These are phyloP conservation scores for Epirrita christyi DNA, from an alignment of 2,888 invertebrate genomes.

Conservation along the genomic window DNA sequence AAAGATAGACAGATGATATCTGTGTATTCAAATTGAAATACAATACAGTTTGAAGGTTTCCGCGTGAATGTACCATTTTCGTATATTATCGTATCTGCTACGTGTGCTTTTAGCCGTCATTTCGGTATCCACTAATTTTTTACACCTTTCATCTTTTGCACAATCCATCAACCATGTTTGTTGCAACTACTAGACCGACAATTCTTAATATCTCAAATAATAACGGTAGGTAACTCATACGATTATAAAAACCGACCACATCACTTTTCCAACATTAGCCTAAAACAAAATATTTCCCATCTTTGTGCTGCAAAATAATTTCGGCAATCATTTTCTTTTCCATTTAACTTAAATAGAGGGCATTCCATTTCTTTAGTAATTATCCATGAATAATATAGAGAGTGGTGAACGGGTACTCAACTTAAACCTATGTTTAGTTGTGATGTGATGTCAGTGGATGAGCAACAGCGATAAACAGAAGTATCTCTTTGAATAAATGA, in stretches of 20 bases:
- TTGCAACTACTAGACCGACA: neutral
- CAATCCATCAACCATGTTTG: no score
- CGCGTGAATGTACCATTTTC: no score
- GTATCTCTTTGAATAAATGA: no score
- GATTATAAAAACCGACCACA: constrained; percentile 31
- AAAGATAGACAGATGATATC: no score
- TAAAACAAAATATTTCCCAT: constrained; percentile 49
- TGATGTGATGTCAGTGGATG: constrained; percentile 12
- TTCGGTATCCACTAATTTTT: no score
- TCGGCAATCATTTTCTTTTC: constrained; percentile 56
- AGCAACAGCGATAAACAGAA: constrained; percentile 13
- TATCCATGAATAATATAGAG: constrained; percentile 43
- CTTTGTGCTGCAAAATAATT: constrained; percentile 55
- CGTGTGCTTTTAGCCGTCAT: no score
- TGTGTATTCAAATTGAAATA: no score
- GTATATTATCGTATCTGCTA: no score
- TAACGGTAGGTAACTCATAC: constrained; percentile 23
- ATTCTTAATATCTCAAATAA: constrained; percentile 1
- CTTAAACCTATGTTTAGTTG: constrained; percentile 28
- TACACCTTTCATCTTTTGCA: no score
- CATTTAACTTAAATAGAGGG: constrained; percentile 56
- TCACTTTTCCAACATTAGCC: constrained; percentile 29
- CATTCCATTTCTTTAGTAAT: constrained; percentile 66
- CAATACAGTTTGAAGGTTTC: no score
- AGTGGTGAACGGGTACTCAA: constrained; percentile 21